phyloP scores from a whole-genome alignment of 2,888 invertebrate species.

The Ophion ellenae region DNA sequence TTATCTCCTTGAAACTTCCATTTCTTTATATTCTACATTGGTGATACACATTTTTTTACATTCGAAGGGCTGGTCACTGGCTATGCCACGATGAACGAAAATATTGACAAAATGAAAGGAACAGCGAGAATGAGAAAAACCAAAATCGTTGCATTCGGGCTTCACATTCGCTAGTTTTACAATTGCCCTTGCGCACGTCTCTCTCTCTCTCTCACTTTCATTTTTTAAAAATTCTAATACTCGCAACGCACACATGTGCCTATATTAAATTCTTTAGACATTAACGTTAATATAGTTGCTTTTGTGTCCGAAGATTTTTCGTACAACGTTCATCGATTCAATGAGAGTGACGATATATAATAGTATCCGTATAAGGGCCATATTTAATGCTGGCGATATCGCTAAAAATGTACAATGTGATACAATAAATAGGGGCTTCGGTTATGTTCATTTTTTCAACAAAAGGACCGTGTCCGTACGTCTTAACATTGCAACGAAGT shows the following conservation, averaged over 20 bases:
- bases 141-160: slow-evolving; percentile 28
- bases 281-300: slow-evolving; percentile 22
- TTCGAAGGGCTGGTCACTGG: slow-evolving; percentile 16
- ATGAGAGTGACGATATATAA: slow-evolving; percentile 20
- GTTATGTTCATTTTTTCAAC: slow-evolving; percentile 8
- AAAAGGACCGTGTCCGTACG: neutral
- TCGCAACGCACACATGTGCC: slow-evolving; percentile 34
- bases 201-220: neutral
- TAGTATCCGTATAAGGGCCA: slow-evolving; percentile 39
- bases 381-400: slow-evolving; percentile 18
- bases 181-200: slow-evolving; percentile 27
- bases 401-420: slow-evolving; percentile 44
- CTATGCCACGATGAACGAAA: neutral
- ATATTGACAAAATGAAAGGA: neutral
- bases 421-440: slow-evolving; percentile 19
- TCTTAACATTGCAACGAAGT: slow-evolving; percentile 18
- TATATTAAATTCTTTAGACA: slow-evolving; percentile 39
- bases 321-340: slow-evolving; percentile 31
- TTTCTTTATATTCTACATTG: neutral
- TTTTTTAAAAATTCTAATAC: neutral
- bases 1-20: neutral
- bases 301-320: slow-evolving; percentile 9
- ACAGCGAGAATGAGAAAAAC: neutral
- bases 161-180: slow-evolving; percentile 14
- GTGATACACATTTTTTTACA: slow-evolving; percentile 2